Conservation (phyloP, 2,888 invertebrate genomes). For the Torymus texanus region DNA sequence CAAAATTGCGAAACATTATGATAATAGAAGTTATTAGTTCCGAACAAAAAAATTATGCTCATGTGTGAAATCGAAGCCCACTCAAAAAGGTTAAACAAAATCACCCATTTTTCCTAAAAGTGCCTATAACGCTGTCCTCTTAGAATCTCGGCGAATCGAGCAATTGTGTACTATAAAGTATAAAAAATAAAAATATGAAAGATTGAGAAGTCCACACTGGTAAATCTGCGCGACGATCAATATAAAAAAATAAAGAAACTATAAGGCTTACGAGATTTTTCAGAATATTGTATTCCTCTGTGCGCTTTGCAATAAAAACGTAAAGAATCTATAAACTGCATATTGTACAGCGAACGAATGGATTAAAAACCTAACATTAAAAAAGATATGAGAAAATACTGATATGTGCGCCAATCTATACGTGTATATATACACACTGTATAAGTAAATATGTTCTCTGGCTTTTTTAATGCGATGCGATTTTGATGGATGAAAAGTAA, state of each 20-base stretch:
- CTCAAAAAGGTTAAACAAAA: constrained; percentile 18
- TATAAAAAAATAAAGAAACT: constrained; percentile 26
- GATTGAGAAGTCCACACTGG: constrained; percentile 17
- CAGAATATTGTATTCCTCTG: constrained; percentile 28
- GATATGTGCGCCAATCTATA: constrained; percentile 43
- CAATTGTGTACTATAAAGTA: constrained; percentile 43
- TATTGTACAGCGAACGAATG: constrained; percentile 42
- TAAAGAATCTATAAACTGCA: constrained; percentile 39
- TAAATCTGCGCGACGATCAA: constrained; percentile 36
- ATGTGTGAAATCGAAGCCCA: constrained; percentile 39
- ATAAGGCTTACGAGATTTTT: constrained; percentile 31
- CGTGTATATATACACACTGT: constrained; percentile 28
- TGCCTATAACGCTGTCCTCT: constrained; percentile 70
- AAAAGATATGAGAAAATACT: constrained; percentile 8
- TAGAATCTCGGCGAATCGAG: constrained; percentile 44
- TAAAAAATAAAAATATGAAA: background rate
- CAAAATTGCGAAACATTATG: background rate
- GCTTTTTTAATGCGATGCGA: constrained; percentile 41
- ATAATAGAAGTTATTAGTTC: background rate
- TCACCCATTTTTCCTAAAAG: constrained; percentile 69
- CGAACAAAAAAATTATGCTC: background rate
- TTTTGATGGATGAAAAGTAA: constrained; percentile 20
- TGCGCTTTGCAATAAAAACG: constrained; percentile 47
- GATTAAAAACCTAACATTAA: constrained; percentile 4
- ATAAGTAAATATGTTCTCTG: constrained; percentile 46